A percentile compares a stretch with the other conserved stretches of the same genome.
Evolutionary conservation across 1,140 invertebrate genomes (phyloP).

Genomic region (Temnothorax longispinosus): DNA sequence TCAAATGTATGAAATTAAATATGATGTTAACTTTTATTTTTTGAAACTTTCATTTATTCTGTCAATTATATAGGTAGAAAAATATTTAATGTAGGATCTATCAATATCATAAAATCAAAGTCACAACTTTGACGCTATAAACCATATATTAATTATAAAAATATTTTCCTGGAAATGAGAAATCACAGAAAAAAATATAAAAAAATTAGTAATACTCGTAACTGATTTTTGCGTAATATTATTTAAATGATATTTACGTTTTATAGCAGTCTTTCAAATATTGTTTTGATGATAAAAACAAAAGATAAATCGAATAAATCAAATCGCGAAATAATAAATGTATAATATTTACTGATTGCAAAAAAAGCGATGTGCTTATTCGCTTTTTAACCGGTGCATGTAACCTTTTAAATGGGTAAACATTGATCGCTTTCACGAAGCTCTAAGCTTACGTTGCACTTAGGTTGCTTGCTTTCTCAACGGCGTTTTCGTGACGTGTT

Average conservation of each 20-base stretch:
- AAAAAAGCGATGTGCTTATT: conserved; percentile 37
- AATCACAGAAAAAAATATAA: no score
- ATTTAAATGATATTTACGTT: not conserved
- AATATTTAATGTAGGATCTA: no score
- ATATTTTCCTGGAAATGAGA: no score
- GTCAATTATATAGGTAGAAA: no score
- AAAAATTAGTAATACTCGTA: no score
- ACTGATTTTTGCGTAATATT: not conserved
- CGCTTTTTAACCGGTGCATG: conserved; percentile 33
- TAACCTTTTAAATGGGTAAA: conserved; percentile 62
- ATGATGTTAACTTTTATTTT: no score
- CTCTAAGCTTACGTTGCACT: conserved; percentile 51
- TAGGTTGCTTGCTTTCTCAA: conserved; percentile 54
- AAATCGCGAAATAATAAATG: conserved; percentile 14
- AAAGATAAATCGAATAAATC: not conserved
- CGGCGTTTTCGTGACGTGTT: conserved; percentile 41
- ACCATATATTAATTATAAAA: no score
- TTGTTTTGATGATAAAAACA: not conserved
- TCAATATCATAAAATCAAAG: no score
- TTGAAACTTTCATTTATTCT: no score
- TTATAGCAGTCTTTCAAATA: not conserved
- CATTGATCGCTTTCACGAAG: conserved; percentile 50
- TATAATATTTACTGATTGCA: not conserved
- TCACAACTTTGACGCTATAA: no score
- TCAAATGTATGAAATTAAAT: no score